These are phyloP conservation scores for Drosophila macrospina DNA, from an alignment of 2,888 invertebrate species.

Conservation along the genomic window DNA sequence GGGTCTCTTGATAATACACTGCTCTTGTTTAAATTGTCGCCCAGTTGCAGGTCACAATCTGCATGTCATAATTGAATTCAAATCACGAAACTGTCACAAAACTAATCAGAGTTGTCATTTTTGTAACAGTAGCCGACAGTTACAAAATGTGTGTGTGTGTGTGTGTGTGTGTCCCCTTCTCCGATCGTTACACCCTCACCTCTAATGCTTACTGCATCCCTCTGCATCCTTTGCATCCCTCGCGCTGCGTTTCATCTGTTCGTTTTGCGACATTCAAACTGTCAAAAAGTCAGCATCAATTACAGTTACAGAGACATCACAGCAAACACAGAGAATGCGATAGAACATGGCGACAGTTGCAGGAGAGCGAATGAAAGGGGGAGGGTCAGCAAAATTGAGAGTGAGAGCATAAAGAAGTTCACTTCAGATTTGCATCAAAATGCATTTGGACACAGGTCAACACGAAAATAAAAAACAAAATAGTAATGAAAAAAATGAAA, in stretches of 20 bases:
- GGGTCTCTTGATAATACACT: constrained; percentile 2
- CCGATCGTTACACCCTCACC: neutral
- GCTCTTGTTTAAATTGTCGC: constrained; percentile 6
- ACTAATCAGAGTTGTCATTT: constrained; percentile 78
- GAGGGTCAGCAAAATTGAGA: neutral
- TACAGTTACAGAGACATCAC: constrained; percentile 78
- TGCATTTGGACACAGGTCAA: constrained; percentile 65
- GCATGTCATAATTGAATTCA: constrained; percentile 81
- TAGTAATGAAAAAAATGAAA: neutral
- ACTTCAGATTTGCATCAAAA: constrained; percentile 76
- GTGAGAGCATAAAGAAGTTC: constrained; percentile 65
- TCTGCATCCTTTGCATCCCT: neutral
- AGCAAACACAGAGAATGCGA: constrained; percentile 55
- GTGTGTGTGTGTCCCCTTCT: no score
- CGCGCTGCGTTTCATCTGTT: constrained; percentile 53
- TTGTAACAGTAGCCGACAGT: constrained; percentile 53
- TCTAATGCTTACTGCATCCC: constrained; percentile 5
- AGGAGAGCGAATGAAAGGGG: neutral
- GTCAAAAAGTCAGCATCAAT: constrained; percentile 84
- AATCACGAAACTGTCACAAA: constrained; percentile 81
- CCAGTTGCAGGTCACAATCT: constrained; percentile 33
- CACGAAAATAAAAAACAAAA: constrained; percentile 14
- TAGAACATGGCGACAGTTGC: constrained; percentile 17
- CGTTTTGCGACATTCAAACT: constrained; percentile 80
- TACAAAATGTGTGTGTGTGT: neutral